These are phyloP conservation scores for Mycalesis mineus DNA, from an alignment of 2,888 invertebrate genomes.

Conservation along the genomic window DNA sequence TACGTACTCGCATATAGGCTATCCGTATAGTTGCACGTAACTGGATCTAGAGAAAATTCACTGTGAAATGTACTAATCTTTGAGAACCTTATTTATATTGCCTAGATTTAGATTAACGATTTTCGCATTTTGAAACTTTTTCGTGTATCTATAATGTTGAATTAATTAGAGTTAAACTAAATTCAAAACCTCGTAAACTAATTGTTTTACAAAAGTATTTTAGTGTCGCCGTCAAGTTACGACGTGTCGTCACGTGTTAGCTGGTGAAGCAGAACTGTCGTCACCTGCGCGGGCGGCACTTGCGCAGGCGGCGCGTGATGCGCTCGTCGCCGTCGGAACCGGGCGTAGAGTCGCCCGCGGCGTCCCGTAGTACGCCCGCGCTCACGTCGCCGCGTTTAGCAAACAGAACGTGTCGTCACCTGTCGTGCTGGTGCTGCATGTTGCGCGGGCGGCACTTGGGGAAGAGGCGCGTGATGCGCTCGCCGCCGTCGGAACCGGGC, in stretches of 20 bases:
- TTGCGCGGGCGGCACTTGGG: constrained; percentile 26
- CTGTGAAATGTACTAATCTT: too few relatives aligned
- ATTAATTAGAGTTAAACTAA: too few relatives aligned
- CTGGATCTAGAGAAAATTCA: too few relatives aligned
- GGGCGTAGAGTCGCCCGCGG: background rate
- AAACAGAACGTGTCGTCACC: background rate
- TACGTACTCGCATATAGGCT: background rate
- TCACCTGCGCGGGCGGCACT: background rate
- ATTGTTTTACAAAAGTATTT: too few relatives aligned
- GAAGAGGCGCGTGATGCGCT: constrained; percentile 86
- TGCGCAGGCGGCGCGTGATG: too few relatives aligned
- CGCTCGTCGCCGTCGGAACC: background rate
- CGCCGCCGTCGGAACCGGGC: constrained; percentile 79
- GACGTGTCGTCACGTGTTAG: constrained; percentile 53
- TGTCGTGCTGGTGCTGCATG: constrained; percentile 73
- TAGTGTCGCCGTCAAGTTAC: background rate
- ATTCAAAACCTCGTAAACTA: too few relatives aligned
- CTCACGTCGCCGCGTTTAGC: background rate
- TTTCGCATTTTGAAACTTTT: too few relatives aligned
- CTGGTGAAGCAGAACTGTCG: constrained; percentile 74
- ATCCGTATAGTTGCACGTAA: background rate
- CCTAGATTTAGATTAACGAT: too few relatives aligned
- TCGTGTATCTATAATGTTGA: too few relatives aligned
- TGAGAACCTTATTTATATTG: too few relatives aligned
- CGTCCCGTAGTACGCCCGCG: background rate